Conservation (phyloP, 2,888 invertebrate genomes). For the Platerodrilus igneus region DNA sequence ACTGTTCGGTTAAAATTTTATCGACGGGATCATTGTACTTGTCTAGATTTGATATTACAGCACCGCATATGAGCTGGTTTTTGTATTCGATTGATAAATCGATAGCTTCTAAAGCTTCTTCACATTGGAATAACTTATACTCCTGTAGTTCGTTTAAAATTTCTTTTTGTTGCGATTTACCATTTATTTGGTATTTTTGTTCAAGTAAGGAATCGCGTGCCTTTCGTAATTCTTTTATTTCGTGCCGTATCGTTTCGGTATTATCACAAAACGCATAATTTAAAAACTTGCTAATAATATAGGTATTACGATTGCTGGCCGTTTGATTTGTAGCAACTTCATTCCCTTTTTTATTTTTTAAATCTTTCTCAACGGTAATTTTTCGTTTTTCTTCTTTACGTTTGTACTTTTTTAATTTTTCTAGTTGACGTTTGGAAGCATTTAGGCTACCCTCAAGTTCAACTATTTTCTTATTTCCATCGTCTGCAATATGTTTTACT, state of each 20-base stretch:
- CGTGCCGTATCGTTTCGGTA: slow-evolving; percentile 63
- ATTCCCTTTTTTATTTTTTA: no score
- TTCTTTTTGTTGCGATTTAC: slow-evolving; percentile 47
- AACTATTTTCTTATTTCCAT: slow-evolving; percentile 61
- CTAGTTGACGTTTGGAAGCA: slow-evolving; percentile 70
- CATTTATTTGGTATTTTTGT: slow-evolving; percentile 68
- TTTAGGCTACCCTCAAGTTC: slow-evolving; percentile 70
- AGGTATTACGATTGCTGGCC: background rate
- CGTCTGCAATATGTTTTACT: slow-evolving; percentile 52
- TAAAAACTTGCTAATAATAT: background rate
- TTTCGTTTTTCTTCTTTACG: slow-evolving; percentile 70
- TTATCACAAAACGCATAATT: slow-evolving; percentile 31
- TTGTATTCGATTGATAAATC: slow-evolving; percentile 92
- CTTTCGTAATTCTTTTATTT: slow-evolving; percentile 73
- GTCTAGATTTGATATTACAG: slow-evolving; percentile 37
- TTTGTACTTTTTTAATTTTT: slow-evolving; percentile 67
- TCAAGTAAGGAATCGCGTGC: slow-evolving; percentile 75
- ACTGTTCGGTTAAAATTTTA: slow-evolving; percentile 70
- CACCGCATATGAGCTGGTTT: slow-evolving; percentile 81
- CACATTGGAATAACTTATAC: slow-evolving; percentile 77
- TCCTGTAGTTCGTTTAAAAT: slow-evolving; percentile 71
- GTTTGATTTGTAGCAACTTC: no score
- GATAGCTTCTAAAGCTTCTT: slow-evolving; percentile 90
- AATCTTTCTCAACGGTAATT: slow-evolving; percentile 62
- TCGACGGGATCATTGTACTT: slow-evolving; percentile 63